Conservation (phyloP, 2,888 invertebrate genomes). For the Oegoconia quadripuncta region DNA sequence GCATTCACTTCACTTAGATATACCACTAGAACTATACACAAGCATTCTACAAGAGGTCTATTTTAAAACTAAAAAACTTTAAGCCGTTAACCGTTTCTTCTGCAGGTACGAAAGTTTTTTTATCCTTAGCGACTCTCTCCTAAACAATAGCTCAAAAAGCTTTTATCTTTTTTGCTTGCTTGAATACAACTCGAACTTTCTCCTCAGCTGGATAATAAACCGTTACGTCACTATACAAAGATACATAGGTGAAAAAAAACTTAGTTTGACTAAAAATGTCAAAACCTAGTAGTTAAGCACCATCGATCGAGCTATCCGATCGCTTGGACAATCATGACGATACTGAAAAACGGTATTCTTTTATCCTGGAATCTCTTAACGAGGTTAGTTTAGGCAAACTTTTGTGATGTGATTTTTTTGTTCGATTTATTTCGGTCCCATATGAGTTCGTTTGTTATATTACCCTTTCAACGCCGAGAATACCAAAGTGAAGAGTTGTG, state of each 20-base stretch:
- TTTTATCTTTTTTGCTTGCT: slow-evolving; percentile 46
- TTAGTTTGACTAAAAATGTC: slow-evolving; percentile 31
- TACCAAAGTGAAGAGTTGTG: slow-evolving; percentile 51
- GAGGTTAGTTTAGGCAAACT: slow-evolving; percentile 79
- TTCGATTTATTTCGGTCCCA: slow-evolving; percentile 65
- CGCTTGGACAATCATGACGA: slow-evolving; percentile 71
- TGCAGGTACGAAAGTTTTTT: slow-evolving; percentile 58
- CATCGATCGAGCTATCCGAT: slow-evolving; percentile 69
- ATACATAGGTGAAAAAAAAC: slow-evolving; percentile 7
- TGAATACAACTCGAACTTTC: slow-evolving; percentile 57
- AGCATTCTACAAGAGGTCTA: slow-evolving; percentile 52
- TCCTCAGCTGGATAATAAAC: slow-evolving; percentile 50
- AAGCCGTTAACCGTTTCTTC: slow-evolving; percentile 55
- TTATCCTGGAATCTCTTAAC: slow-evolving; percentile 78
- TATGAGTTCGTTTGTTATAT: slow-evolving; percentile 69
- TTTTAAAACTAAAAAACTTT: slow-evolving; percentile 63
- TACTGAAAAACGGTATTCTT: slow-evolving; percentile 78
- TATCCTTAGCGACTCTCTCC: slow-evolving; percentile 64
- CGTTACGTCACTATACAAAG: slow-evolving; percentile 33
- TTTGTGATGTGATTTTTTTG: slow-evolving; percentile 75
- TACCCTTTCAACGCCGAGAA: slow-evolving; percentile 48
- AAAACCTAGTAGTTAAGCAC: slow-evolving; percentile 49
- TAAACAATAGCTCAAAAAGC: slow-evolving; percentile 60
- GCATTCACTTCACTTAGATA: slow-evolving; percentile 2
- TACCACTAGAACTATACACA: slow-evolving; percentile 35